Evolutionary conservation across 1,140 invertebrate genomes (phyloP).

Genomic region (Asbolus verrucosus): DNA sequence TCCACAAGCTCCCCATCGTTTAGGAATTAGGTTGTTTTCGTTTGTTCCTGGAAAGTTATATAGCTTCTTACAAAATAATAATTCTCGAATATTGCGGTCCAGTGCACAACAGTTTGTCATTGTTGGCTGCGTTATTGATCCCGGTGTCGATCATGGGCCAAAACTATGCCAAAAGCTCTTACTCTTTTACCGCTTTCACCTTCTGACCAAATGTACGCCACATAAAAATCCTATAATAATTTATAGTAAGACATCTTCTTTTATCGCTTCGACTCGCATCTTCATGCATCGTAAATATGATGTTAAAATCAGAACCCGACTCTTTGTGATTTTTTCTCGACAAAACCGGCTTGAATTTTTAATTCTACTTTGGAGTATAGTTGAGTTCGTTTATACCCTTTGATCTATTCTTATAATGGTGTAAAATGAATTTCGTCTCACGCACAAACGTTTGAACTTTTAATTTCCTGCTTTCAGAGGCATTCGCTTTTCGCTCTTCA

Average conservation of each 20-base stretch:
- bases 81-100: conserved; percentile 33
- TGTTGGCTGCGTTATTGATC: conserved; percentile 38
- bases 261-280: neutral
- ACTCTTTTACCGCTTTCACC: conserved; percentile 32
- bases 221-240: conserved; percentile 32
- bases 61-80: conserved; percentile 25
- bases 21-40: neutral
- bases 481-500: conserved; percentile 35
- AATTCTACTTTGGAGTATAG: conserved; percentile 7
- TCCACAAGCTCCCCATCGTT: neutral
- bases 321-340: no score
- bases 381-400: conserved; percentile 39
- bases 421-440: conserved; percentile 50
- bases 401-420: conserved; percentile 51
- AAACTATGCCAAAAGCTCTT: conserved; percentile 26
- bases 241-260: conserved; percentile 38
- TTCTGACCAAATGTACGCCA: neutral
- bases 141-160: conserved; percentile 8
- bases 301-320: no score
- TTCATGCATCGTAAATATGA: no score
- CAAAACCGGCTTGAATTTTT: conserved; percentile 34
- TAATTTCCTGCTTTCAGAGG: conserved; percentile 52
- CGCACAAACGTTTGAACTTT: conserved; percentile 53
- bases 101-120: conserved; percentile 35
- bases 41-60: neutral